A percentile compares a stretch with the other conserved stretches of the same genome.
These are phyloP conservation scores for Dendrolimus kikuchii DNA, from an alignment of 1,140 invertebrate genomes.

Conservation along the genomic window DNA sequence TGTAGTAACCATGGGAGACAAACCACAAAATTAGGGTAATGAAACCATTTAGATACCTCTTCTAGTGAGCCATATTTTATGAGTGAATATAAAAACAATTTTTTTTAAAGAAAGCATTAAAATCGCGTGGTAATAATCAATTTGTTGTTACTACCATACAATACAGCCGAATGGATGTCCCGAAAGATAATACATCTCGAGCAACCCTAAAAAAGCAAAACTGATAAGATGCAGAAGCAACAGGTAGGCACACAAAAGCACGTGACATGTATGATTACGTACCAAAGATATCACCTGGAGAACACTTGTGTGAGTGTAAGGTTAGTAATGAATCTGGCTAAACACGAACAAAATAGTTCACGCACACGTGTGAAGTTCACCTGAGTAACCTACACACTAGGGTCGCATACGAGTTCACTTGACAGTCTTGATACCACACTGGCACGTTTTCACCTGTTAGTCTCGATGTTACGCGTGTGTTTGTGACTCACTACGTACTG, in stretches of 20 bases:
- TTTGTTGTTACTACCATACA: no score
- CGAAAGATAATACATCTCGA: constrained; percentile 3
- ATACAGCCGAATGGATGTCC: background rate
- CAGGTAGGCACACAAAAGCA: constrained; percentile 54
- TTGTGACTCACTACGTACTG: constrained; percentile 34
- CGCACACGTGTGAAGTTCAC: constrained; percentile 43
- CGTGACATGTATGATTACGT: constrained; percentile 44
- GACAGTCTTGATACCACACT: constrained; percentile 36
- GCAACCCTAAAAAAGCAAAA: constrained; percentile 62
- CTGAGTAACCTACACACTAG: constrained; percentile 53
- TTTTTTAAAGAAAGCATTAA: no score
- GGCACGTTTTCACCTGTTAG: constrained; percentile 66
- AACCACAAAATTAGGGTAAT: no score
- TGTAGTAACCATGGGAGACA: no score
- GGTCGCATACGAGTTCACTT: constrained; percentile 46
- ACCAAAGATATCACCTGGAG: constrained; percentile 52
- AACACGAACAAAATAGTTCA: constrained; percentile 64
- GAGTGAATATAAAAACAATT: no score
- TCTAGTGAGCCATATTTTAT: no score
- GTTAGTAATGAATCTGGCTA: constrained; percentile 49
- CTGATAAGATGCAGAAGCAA: constrained; percentile 59
- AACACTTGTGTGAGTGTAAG: constrained; percentile 35
- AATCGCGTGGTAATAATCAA: no score
- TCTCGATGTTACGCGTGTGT: constrained; percentile 37
- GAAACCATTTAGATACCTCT: no score